These are phyloP conservation scores for Myoxocephalus aenaeus DNA, from an alignment of 2,797 vertebrate species.

Conservation along the genomic window DNA sequence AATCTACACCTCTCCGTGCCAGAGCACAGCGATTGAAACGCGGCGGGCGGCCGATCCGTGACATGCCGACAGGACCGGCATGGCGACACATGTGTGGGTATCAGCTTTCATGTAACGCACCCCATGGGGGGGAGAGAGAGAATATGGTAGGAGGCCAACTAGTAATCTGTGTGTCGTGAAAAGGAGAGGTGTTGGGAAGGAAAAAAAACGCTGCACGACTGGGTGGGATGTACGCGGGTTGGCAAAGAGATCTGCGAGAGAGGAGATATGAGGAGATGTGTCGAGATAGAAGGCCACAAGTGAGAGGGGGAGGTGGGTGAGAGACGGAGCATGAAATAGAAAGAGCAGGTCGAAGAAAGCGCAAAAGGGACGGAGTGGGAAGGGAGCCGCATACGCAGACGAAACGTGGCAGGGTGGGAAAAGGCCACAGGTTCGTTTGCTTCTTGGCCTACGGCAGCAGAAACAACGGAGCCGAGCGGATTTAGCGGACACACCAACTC, in stretches of 20 bases:
- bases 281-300: slow-evolving; percentile 20
- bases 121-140: slow-evolving; percentile 15
- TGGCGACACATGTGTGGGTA: slow-evolving; percentile 69
- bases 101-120: slow-evolving; percentile 74
- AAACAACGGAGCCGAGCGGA: background rate
- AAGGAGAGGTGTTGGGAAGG: slow-evolving; percentile 27
- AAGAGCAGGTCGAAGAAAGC: slow-evolving; percentile 16
- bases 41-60: slow-evolving; percentile 65
- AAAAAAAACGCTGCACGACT: background rate
- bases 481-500: background rate
- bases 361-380: background rate
- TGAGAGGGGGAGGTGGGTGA: background rate
- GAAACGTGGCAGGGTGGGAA: slow-evolving; percentile 23
- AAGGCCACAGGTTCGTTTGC: slow-evolving; percentile 36
- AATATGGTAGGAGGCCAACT: slow-evolving; percentile 22
- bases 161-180: slow-evolving; percentile 24
- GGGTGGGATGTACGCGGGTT: slow-evolving; percentile 19
- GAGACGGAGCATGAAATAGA: slow-evolving; percentile 41
- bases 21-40: slow-evolving; percentile 62
- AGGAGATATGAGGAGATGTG: slow-evolving; percentile 14
- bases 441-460: slow-evolving; percentile 4
- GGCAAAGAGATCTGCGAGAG: slow-evolving; percentile 17
- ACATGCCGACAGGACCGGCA: slow-evolving; percentile 72
- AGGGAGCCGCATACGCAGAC: background rate
- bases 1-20: slow-evolving; percentile 75